Base-by-base conservation (phyloP, 2,113 vertebrate species). In the Corydoras maculifer region DNA sequence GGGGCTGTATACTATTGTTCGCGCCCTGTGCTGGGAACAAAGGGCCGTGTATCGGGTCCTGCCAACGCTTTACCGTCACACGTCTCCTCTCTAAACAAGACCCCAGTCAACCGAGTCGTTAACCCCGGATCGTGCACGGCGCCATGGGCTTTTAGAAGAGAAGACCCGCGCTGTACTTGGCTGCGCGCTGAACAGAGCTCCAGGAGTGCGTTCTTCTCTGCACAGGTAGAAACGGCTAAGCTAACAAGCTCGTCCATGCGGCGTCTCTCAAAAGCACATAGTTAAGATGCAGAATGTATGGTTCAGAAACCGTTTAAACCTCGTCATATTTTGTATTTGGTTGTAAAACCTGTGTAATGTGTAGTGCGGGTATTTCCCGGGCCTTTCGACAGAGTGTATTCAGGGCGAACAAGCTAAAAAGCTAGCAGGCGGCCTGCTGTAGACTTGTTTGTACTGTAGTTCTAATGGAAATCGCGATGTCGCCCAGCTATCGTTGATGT, bases 1-100 rank as follows among this genome's bases (percentile, higher is more conserved):
- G 8, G 53, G 35, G 72, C 71, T 65, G 43, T 75, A 9, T 61
- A 76, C 70, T 66, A 78, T 81, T 84, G 82, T 84, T 84, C 81
- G 64, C 68, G 57, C 62, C 66, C 78, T 78, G 68, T 72, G 62
- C 60, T 61, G 65, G 18, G 82, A 84, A 84, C 82, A 84, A 84
- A 84, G 82, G 76, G 70, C 66, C 65, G 35, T 18, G 75, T 29
- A 30, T 12, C 65, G 73, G 71, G 70, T 69, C 32, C 54, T 66
- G 67, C 57, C 53, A 73, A 65, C 63, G 32, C 58, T 65, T 35
- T 25, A 15, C 69, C 43, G 9, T 18, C 57, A 25, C 51, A 10
- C 14, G 69, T 29, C 50, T 68, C 18, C 9, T n/a, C 4, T 74
- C 43, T 31, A 25, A 58, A 61, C 9, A 25, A 51, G 2, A 51